Evolutionary conservation across 2,797 vertebrate genomes (phyloP).

Genomic region (Oreochromis grahami): DNA sequence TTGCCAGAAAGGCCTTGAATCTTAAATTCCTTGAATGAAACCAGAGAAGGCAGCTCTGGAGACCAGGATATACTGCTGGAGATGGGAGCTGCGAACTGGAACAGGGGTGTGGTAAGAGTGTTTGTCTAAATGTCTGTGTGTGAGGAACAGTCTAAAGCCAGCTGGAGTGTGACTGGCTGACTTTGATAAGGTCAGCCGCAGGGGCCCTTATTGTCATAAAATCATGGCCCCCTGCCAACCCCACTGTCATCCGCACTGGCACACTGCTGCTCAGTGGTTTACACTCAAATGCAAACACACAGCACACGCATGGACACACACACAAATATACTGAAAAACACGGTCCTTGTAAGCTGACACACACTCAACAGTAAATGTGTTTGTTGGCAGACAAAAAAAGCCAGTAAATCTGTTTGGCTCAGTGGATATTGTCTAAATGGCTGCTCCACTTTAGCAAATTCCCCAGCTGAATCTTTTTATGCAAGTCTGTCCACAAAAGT

Average conservation of each 20-base stretch:
- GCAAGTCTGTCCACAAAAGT: slow-evolving; percentile 49
- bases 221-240: slow-evolving; percentile 51
- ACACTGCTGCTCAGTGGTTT: slow-evolving; percentile 30
- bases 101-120: slow-evolving; percentile 18
- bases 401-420: slow-evolving; percentile 65
- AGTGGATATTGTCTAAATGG: slow-evolving; percentile 58
- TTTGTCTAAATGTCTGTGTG: slow-evolving; percentile 13
- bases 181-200: slow-evolving; percentile 70
- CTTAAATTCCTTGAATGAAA: slow-evolving; percentile 20
- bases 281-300: slow-evolving; percentile 22
- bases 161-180: slow-evolving; percentile 66
- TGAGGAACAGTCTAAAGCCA: slow-evolving; percentile 32
- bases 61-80: slow-evolving; percentile 11
- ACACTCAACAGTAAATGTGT: slow-evolving; percentile 53
- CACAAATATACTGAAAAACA: slow-evolving; percentile 33
- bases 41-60: not conserved
- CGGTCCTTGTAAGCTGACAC: slow-evolving; percentile 46
- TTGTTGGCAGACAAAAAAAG: slow-evolving; percentile 57
- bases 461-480: slow-evolving; percentile 49
- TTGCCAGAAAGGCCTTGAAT: not conserved
- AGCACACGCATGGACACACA: slow-evolving; percentile 4
- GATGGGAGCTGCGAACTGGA: slow-evolving; percentile 44
- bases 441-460: slow-evolving; percentile 58
- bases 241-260: slow-evolving; percentile 53
- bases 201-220: slow-evolving; percentile 60